Conservation (phyloP, 1,140 invertebrate species). For the Trachelipus rathkii region DNA sequence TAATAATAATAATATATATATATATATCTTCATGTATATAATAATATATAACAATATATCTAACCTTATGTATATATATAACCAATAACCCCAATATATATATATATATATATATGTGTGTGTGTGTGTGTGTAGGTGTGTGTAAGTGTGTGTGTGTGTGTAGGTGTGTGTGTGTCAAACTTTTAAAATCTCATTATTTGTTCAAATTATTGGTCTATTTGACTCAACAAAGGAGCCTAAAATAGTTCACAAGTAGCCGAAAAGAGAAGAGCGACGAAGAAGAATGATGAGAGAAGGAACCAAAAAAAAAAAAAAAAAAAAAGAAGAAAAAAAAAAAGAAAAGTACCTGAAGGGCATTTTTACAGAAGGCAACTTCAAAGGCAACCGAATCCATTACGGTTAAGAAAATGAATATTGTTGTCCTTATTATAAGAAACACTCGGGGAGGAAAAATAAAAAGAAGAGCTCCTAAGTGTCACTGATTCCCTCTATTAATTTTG, state of each 20-base stretch:
- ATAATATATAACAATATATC: too few species aligned
- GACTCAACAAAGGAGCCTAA: conserved; percentile 14
- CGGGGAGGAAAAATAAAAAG: not conserved
- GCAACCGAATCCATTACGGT: not conserved
- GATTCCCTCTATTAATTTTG: conserved; percentile 8
- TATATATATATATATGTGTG: too few species aligned
- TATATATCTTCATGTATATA: too few species aligned
- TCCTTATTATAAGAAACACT: not conserved
- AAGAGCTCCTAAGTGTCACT: not conserved
- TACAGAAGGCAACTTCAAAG: not conserved
- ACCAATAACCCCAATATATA: too few species aligned
- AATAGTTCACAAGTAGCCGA: not conserved
- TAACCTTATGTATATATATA: too few species aligned
- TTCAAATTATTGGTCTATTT: conserved; percentile 12
- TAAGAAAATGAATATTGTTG: not conserved
- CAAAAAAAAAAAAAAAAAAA: not conserved
- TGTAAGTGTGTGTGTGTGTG: not conserved
- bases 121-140: not conserved
- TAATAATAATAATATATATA: not conserved
- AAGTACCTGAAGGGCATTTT: conserved; percentile 3
- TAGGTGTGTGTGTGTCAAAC: not conserved
- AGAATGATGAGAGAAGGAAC: not conserved
- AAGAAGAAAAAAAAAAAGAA: not conserved
- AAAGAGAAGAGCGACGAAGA: not conserved
- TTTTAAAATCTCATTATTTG: conserved; percentile 6